Evolutionary conservation across 2,113 vertebrate species (phyloP), one percentile per base, ranked within the genome.

Genomic region (Gasterosteus nipponicus): DNA sequence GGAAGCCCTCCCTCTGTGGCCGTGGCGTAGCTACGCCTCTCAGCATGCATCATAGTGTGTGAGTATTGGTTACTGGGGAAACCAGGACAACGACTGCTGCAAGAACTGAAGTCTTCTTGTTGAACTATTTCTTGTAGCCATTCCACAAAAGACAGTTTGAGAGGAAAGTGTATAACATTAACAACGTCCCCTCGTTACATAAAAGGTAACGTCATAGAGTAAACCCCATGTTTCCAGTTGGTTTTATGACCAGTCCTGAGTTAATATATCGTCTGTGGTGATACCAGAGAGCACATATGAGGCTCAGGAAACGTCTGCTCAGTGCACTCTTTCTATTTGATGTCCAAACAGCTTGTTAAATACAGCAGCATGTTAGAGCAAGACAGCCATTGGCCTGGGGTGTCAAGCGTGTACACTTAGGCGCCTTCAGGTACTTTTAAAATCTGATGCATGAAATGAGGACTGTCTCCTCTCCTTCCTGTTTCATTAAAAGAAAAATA

Each of bases 11-110:
- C 33, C 63, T 78, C 70, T 42, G 33, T 71, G 75, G 82, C 84
- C 82, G 47, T 6, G 22, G 72, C 64, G 71, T 59, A 54, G 54
- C 61, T 69, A 66, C 66, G 73, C 69, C 63, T 79, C 70, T 70
- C 65, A 26, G 39, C 38, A 42, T 73, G 70, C 53, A 78, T 77
- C 68, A 75, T 46, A 38, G 62, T 61, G 72, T 59, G 68, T n/a
- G 65, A 51, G 73, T 42, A 53, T 69, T 44, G 61, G 84, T 89
- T 80, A 83, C 88, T 58, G 67, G 83, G 87, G 89, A 78, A 89
- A 91, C 91, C 84, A 72, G 60, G 22, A 71, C 68, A 67, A 41
- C 31, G 56, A 70, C 61, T 73, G 71, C 58, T 68, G 73, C 65
- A 71, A 65, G 78, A 41, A 53, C 42, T 66, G 56, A 72, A 53